Evolutionary conservation across 2,797 vertebrate species (phyloP).

Genomic region (Sebastes miniatus): DNA sequence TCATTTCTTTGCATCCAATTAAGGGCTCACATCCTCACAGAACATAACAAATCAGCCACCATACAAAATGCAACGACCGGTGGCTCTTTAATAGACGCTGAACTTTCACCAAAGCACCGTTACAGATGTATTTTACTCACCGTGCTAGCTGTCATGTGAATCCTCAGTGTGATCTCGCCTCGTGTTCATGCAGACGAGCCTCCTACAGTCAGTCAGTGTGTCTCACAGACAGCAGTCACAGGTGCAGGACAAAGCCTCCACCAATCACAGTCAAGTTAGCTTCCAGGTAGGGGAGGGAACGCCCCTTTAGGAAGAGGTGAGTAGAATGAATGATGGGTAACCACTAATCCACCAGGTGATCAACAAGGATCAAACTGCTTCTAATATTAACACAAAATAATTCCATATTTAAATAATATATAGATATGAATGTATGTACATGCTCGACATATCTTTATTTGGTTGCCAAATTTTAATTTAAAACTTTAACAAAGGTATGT

Average conservation of each 20-base stretch:
- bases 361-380: background rate
- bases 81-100: background rate
- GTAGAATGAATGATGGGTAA: no score
- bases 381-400: background rate
- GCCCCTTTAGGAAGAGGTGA: constrained; percentile 9
- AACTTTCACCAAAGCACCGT: background rate
- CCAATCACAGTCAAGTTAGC: constrained; percentile 51
- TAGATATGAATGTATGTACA: background rate
- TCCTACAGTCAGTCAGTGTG: background rate
- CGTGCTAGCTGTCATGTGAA: constrained; percentile 4
- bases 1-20: background rate
- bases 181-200: constrained; percentile 1
- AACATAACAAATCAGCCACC: background rate
- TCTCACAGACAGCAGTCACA: constrained; percentile 7
- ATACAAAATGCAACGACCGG: no score
- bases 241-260: constrained; percentile 31
- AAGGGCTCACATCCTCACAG: background rate
- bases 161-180: background rate
- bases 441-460: background rate
- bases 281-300: background rate
- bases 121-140: constrained; percentile 32
- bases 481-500: background rate
- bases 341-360: background rate
- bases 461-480: background rate
- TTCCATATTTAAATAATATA: background rate